Evolutionary conservation across 1,140 invertebrate genomes (phyloP).

Genomic region (Drosophila miranda): DNA sequence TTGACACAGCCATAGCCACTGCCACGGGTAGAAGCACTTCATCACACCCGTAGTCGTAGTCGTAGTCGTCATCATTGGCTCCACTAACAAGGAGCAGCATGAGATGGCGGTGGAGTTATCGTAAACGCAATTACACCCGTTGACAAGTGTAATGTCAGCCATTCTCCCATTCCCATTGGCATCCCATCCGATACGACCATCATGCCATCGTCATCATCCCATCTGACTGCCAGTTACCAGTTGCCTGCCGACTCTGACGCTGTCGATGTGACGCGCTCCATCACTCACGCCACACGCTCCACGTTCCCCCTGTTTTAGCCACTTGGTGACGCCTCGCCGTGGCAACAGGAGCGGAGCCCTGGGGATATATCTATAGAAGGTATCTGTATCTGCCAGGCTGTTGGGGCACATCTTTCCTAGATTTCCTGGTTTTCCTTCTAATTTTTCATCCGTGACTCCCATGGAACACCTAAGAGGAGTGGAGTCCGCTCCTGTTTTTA

Average conservation of each 20-base stretch:
- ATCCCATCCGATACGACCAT: conserved; percentile 23
- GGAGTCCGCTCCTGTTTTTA: conserved; percentile 35
- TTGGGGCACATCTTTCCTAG: no score
- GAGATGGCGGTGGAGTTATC: conserved; percentile 3
- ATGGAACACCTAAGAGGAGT: background rate
- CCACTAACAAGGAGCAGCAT: conserved; percentile 1
- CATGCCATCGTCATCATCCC: conserved; percentile 4
- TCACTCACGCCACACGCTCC: conserved; percentile 48
- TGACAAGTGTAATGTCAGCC: conserved; percentile 78
- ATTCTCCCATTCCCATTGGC: conserved; percentile 18
- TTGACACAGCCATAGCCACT: conserved; percentile 34
- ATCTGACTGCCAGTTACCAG: conserved; percentile 10
- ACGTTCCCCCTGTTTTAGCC: conserved; percentile 33
- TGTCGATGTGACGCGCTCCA: conserved; percentile 63
- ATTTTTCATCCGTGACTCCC: background rate
- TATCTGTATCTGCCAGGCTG: no score
- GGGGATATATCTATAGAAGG: no score
- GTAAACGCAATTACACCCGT: conserved; percentile 70
- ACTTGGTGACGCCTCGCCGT: conserved; percentile 39
- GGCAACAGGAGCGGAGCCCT: conserved; percentile 28
- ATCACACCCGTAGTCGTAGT: conserved; percentile 6
- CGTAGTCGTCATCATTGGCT: conserved; percentile 7
- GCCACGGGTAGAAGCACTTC: conserved; percentile 36
- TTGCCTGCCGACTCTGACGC: conserved; percentile 19
- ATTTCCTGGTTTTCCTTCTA: background rate